Conservation (phyloP, 2,113 vertebrate genomes). For the Cairina moschata region DNA sequence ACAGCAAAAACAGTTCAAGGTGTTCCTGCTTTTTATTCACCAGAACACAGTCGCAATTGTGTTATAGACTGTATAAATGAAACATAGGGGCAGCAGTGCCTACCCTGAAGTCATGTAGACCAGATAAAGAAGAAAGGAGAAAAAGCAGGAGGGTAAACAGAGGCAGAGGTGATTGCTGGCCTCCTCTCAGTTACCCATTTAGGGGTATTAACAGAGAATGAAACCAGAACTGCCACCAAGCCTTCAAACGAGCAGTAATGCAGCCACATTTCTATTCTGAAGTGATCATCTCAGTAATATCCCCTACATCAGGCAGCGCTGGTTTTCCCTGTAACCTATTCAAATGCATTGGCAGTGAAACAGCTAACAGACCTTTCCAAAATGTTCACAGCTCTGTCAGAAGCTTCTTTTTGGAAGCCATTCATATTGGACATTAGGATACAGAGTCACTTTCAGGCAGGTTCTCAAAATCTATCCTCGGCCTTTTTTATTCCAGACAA, state of each 20-base stretch:
- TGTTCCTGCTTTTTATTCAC: neutral
- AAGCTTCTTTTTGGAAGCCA: neutral
- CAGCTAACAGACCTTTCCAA: neutral
- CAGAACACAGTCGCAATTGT: neutral
- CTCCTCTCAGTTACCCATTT: neutral
- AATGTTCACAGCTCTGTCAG: constrained; percentile 43
- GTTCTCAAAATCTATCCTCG: neutral
- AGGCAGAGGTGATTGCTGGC: neutral
- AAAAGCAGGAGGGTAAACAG: neutral
- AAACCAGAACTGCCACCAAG: neutral
- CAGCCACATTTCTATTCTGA: neutral
- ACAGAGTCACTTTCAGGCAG: neutral
- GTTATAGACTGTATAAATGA: neutral
- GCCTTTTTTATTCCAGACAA: neutral
- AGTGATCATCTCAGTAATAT: constrained; percentile 15
- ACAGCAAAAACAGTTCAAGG: neutral
- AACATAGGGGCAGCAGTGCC: neutral
- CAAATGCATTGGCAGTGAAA: constrained; percentile 19
- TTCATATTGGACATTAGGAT: neutral
- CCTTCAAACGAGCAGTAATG: neutral
- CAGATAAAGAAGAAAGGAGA: neutral
- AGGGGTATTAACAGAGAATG: neutral
- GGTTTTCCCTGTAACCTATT: neutral
- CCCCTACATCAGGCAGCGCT: neutral
- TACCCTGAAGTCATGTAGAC: neutral